Conservation (phyloP, 2,888 invertebrate species). For the Archips xylosteana region DNA sequence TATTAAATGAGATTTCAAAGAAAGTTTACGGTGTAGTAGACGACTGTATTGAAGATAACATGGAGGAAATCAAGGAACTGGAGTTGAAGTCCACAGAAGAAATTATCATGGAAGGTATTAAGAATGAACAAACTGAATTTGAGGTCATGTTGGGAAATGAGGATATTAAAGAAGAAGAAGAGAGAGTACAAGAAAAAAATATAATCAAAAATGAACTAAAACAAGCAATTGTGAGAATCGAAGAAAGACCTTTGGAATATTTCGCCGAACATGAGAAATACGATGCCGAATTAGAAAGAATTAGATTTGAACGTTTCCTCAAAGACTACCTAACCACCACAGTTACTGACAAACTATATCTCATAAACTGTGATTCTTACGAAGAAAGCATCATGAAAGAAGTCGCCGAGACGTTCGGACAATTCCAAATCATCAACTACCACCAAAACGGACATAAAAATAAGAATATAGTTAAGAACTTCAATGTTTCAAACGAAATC, state of each 20-base stretch:
- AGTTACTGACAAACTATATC: slow-evolving; percentile 59
- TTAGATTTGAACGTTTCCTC: slow-evolving; percentile 64
- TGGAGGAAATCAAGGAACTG: slow-evolving; percentile 32
- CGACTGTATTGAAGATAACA: slow-evolving; percentile 45
- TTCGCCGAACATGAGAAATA: slow-evolving; percentile 73
- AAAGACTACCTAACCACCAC: slow-evolving; percentile 57
- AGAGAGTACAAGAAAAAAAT: slow-evolving; percentile 42
- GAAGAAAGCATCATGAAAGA: slow-evolving; percentile 72
- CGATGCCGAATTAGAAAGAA: slow-evolving; percentile 67
- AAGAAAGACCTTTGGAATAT: slow-evolving; percentile 60
- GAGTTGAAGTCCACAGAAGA: slow-evolving; percentile 21
- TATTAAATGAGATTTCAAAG: slow-evolving; percentile 37
- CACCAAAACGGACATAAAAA: slow-evolving; percentile 72
- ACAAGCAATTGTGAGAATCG: slow-evolving; percentile 35
- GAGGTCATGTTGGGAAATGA: slow-evolving; percentile 72
- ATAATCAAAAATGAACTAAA: slow-evolving; percentile 30
- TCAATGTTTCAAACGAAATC: slow-evolving; percentile 67
- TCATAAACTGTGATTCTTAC: slow-evolving; percentile 75
- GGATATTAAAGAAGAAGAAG: slow-evolving; percentile 65
- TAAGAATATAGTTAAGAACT: slow-evolving; percentile 67
- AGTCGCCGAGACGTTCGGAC: slow-evolving; percentile 61
- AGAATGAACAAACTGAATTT: slow-evolving; percentile 45
- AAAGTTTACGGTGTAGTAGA: slow-evolving; percentile 47
- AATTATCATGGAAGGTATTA: slow-evolving; percentile 25
- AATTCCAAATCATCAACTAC: slow-evolving; percentile 70